Evolutionary conservation across 2,113 vertebrate species (phyloP).

Genomic region (Pavo muticus): DNA sequence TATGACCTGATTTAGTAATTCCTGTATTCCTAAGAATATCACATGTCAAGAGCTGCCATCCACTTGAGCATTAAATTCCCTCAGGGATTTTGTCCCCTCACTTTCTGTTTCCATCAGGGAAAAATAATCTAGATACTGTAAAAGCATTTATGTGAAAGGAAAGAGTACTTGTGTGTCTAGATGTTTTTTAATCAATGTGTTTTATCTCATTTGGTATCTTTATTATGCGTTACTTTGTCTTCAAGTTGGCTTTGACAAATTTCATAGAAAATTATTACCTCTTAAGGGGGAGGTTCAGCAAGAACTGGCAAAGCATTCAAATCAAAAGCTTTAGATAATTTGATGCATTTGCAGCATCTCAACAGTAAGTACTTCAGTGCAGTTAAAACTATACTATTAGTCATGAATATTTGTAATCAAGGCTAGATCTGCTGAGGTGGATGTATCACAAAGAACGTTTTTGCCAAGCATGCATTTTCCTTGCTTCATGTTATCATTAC

Average conservation of each 20-base stretch:
- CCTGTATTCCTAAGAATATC: neutral
- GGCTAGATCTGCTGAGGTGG: conserved; percentile 58
- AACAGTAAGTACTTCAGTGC: neutral
- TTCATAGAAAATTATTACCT: neutral
- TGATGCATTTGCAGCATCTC: neutral
- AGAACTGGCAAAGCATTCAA: neutral
- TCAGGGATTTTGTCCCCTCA: neutral
- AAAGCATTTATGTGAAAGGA: neutral
- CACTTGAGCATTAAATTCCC: neutral
- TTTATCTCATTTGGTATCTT: neutral
- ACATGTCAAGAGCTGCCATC: neutral
- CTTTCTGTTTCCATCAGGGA: neutral
- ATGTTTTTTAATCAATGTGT: neutral
- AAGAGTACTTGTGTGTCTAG: neutral
- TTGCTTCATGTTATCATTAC: neutral
- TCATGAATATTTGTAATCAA: conserved; percentile 47
- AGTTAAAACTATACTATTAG: neutral
- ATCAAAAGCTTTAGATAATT: neutral
- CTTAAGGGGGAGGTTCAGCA: neutral
- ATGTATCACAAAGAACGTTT: conserved; percentile 5
- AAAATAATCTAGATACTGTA: neutral
- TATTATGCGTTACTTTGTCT: neutral
- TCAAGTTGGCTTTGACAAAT: neutral
- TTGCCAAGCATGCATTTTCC: neutral
- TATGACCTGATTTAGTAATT: neutral